Percentiles rank a stretch among this genome's conserved stretches.
Conservation (phyloP, 2,113 vertebrate genomes). For the Aptenodytes forsteri region DNA sequence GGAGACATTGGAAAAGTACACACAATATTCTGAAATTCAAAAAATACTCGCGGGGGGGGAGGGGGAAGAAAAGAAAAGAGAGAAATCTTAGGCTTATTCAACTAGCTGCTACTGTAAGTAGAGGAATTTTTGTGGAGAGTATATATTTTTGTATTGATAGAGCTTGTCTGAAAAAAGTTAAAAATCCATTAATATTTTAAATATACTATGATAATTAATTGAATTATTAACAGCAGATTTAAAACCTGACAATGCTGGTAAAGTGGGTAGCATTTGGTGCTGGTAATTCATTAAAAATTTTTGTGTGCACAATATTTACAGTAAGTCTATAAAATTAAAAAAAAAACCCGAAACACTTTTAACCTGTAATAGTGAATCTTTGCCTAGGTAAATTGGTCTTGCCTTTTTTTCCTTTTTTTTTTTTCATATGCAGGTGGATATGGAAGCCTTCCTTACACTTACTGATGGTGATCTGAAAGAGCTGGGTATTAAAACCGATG, state of each 20-base stretch:
- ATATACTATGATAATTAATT: neutral
- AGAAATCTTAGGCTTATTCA: neutral
- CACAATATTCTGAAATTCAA: neutral
- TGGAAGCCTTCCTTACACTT: slow-evolving; percentile 96
- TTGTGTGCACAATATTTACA: neutral
- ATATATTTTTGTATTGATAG: neutral
- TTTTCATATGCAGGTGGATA: slow-evolving; percentile 84
- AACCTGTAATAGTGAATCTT: neutral
- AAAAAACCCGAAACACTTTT: neutral
- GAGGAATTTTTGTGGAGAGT: neutral
- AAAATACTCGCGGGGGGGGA: neutral
- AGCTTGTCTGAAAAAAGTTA: neutral
- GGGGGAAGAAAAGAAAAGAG: neutral
- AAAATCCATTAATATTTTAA: neutral
- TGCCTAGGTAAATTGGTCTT: neutral
- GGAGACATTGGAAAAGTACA: neutral
- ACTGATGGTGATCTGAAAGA: slow-evolving; percentile 97
- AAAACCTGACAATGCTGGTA: neutral
- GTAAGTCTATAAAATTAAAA: neutral
- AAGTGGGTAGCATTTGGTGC: neutral
- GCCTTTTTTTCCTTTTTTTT: neutral
- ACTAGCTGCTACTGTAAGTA: neutral
- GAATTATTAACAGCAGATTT: neutral
- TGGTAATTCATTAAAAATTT: neutral
- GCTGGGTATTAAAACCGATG: slow-evolving; percentile 95